These are phyloP conservation scores for Mamestra configurata DNA, from an alignment of 1,140 invertebrate genomes.

Conservation along the genomic window DNA sequence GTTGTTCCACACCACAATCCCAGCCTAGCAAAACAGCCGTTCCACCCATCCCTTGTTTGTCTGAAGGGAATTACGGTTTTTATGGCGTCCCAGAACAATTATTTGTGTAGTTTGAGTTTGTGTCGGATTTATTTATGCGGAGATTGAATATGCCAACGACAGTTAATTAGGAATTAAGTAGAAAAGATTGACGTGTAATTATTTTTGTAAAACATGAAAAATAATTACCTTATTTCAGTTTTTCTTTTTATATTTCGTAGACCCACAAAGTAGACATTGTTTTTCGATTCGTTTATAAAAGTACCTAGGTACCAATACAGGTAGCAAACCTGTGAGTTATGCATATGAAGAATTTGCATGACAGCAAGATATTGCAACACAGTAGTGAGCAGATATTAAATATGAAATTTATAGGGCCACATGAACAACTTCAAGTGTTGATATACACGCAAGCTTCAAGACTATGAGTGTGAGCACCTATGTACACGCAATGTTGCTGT, in stretches of 20 bases:
- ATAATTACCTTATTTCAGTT: neutral
- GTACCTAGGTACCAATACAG: too few relatives aligned
- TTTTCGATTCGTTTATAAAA: neutral
- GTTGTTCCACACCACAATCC: neutral
- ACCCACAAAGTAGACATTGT: neutral
- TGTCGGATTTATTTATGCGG: too few relatives aligned
- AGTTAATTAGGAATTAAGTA: too few relatives aligned
- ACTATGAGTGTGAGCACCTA: neutral
- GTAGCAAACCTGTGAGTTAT: too few relatives aligned
- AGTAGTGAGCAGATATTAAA: neutral
- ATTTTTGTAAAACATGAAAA: neutral
- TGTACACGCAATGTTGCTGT: constrained; percentile 6
- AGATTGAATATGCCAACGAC: neutral
- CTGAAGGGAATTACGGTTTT: constrained; percentile 18
- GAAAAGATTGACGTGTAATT: too few relatives aligned
- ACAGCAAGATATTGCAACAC: neutral
- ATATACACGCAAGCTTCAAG: neutral
- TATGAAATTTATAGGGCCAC: neutral
- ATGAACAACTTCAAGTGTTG: neutral
- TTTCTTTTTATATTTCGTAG: neutral
- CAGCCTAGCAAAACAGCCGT: constrained; percentile 13
- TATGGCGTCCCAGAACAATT: neutral
- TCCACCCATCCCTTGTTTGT: constrained; percentile 8
- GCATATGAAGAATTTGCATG: too few relatives aligned
- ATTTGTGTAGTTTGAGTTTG: neutral